phyloP scores from a whole-genome alignment of 1,140 invertebrate species.

The Heliconius nattereri region DNA sequence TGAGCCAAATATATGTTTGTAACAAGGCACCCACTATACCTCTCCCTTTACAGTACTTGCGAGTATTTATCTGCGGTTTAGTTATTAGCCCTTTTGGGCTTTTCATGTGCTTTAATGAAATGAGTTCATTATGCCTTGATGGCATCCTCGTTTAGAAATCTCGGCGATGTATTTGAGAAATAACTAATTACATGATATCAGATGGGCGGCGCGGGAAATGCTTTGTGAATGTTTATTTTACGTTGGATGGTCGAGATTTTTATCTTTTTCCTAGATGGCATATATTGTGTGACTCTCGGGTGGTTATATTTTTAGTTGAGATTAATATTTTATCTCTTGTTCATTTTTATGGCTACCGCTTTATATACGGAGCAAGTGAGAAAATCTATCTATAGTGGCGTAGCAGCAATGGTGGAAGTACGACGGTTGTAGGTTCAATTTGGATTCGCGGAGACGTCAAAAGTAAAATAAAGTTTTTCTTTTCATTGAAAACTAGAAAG shows the following conservation, averaged over 20 bases:
- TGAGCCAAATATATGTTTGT: neutral
- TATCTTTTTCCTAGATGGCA: too few relatives aligned
- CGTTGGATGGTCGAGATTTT: neutral
- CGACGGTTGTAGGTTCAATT: too few relatives aligned
- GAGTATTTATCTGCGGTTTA: conserved; percentile 39
- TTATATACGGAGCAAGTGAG: too few relatives aligned
- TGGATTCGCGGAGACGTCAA: too few relatives aligned
- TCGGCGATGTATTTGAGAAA: conserved; percentile 7
- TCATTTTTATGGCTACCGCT: too few relatives aligned
- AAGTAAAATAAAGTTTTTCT: too few relatives aligned
- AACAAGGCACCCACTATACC: neutral
- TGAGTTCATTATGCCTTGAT: conserved; percentile 26
- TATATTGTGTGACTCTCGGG: too few relatives aligned
- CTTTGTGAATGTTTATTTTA: neutral
- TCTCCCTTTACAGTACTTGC: conserved; percentile 21
- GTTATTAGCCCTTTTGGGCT: conserved; percentile 36
- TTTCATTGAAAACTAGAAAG: too few relatives aligned
- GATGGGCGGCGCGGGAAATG: neutral
- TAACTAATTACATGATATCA: conserved; percentile 9
- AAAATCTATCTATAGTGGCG: too few relatives aligned
- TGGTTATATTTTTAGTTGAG: too few relatives aligned
- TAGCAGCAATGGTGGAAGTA: too few relatives aligned
- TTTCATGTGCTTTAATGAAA: conserved; percentile 39
- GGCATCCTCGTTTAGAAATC: conserved; percentile 16
- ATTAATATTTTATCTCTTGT: too few relatives aligned